phyloP scores from a whole-genome alignment of 2,797 vertebrate species.

The Babyrousa celebensis region DNA sequence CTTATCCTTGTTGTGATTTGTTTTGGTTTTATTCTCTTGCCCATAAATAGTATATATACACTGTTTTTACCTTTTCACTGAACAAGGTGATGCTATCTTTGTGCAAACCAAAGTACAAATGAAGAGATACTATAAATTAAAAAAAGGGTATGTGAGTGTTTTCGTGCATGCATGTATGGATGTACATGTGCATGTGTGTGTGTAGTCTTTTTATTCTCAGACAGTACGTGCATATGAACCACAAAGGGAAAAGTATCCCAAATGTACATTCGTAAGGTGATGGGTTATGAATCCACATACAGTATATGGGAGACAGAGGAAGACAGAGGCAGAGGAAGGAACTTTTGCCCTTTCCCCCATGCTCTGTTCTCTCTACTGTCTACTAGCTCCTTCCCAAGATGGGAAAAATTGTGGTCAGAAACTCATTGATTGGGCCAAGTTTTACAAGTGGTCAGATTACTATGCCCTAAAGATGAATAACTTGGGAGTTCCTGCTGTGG shows the following conservation, averaged over 20 bases:
- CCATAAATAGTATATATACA: conserved; percentile 86
- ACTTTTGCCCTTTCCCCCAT: not conserved
- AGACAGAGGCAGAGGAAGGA: not conserved
- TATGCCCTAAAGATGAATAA: not conserved
- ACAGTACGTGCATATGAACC: not conserved
- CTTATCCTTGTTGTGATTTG: conserved; percentile 52
- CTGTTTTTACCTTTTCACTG: conserved; percentile 67
- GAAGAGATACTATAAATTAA: conserved; percentile 58
- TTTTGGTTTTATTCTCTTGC: conserved; percentile 82
- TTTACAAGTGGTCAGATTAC: not conserved
- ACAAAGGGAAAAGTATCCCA: not conserved
- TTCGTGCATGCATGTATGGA: too few species aligned
- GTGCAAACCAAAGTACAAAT: conserved; percentile 80
- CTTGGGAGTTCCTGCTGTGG: not conserved
- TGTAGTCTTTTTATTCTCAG: not conserved
- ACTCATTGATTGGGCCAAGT: not conserved
- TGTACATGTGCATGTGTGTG: not conserved
- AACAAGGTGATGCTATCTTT: conserved; percentile 67
- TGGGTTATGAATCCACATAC: not conserved
- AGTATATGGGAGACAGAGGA: not conserved
- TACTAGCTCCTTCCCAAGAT: not conserved
- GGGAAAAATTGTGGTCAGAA: not conserved
- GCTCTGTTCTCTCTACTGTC: not conserved
- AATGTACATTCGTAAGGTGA: not conserved
- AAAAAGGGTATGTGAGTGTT: not conserved